A percentile compares a stretch with the other conserved stretches of the same genome.
Conservation (phyloP, 2,888 invertebrate genomes). For the Sinohyriopsis cumingii region DNA sequence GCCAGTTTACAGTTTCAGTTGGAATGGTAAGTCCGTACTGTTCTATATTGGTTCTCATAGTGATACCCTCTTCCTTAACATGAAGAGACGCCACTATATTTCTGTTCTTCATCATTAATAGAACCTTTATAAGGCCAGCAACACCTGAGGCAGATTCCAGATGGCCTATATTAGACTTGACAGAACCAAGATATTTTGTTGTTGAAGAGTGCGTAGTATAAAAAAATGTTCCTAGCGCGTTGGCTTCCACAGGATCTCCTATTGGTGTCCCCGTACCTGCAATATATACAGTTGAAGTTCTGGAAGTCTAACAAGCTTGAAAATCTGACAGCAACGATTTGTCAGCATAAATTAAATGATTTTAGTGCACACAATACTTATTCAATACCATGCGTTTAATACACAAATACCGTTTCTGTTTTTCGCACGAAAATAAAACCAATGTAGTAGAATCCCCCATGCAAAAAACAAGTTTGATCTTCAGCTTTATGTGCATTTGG, state of each 20-base stretch:
- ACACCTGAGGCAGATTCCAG: conserved; percentile 48
- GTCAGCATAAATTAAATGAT: no score
- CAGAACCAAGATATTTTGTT: conserved; percentile 34
- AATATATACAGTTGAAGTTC: neutral
- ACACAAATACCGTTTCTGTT: no score
- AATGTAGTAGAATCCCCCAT: no score
- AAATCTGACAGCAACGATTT: no score
- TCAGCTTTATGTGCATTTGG: no score
- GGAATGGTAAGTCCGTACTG: conserved; percentile 15
- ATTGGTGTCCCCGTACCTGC: conserved; percentile 51
- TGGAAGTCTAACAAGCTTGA: neutral
- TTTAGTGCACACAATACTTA: no score
- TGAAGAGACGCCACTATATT: conserved; percentile 46
- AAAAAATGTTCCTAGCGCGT: conserved; percentile 30
- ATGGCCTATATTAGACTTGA: conserved; percentile 55
- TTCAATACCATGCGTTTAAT: no score
- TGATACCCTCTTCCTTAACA: conserved; percentile 24
- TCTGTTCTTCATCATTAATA: conserved; percentile 47
- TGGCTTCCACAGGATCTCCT: conserved; percentile 52
- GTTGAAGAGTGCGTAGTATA: conserved; percentile 1
- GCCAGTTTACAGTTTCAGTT: conserved; percentile 16
- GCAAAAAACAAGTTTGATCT: no score
- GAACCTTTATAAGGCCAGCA: conserved; percentile 48
- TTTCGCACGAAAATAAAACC: no score
- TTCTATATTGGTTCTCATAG: conserved; percentile 21